Evolutionary conservation across 2,888 invertebrate genomes (phyloP).

Genomic region (Papilio demoleus): DNA sequence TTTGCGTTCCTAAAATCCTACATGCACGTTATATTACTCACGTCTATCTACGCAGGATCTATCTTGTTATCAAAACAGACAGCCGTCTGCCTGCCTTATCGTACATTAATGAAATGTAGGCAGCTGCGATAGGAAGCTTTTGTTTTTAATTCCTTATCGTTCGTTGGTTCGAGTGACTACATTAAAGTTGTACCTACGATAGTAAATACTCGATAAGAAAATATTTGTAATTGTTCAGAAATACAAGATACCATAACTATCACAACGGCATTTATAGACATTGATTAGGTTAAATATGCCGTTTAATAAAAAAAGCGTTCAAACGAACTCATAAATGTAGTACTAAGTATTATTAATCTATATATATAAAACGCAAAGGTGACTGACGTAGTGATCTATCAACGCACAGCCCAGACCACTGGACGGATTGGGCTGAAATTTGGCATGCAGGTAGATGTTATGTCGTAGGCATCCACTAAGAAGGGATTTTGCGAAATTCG

Average conservation of each 20-base stretch:
- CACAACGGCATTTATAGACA: conserved; percentile 10
- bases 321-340: background rate
- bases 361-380: no score
- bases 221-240: conserved; percentile 26
- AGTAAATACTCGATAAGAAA: conserved; percentile 31
- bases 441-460: no score
- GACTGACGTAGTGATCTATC: no score
- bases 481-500: no score
- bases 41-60: conserved; percentile 8
- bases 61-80: conserved; percentile 29
- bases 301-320: background rate
- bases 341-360: no score
- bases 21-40: conserved; percentile 23
- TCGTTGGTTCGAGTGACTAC: conserved; percentile 24
- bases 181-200: conserved; percentile 23
- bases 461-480: no score
- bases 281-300: background rate
- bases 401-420: no score
- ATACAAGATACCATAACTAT: conserved; percentile 8
- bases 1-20: background rate
- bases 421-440: no score
- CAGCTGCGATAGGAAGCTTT: conserved; percentile 35
- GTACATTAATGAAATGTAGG: conserved; percentile 36
- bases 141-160: conserved; percentile 38
- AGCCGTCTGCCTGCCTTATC: conserved; percentile 22